Conservation (phyloP, 2,113 vertebrate species). For the Amblyopsis rosae region DNA sequence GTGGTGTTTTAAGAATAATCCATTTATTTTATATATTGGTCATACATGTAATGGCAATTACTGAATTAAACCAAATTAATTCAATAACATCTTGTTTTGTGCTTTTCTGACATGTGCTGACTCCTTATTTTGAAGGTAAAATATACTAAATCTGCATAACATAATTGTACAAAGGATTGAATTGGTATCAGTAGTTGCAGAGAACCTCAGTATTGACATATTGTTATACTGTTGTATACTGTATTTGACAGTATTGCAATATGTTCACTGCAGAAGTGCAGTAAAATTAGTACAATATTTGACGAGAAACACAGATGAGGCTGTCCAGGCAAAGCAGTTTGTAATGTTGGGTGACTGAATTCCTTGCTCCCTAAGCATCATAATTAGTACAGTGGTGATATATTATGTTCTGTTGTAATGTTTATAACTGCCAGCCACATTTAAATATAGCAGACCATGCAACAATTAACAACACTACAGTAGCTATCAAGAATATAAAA, state of each 20-base stretch:
- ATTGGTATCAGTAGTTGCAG: background rate
- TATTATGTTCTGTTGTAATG: background rate
- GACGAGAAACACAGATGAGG: too few species aligned
- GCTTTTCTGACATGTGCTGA: constrained; percentile 23
- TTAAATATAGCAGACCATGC: background rate
- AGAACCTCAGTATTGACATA: too few species aligned
- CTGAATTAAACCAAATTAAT: constrained; percentile 9
- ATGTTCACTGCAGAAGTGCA: too few species aligned
- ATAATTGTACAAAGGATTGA: constrained; percentile 6
- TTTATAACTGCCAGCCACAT: constrained; percentile 1
- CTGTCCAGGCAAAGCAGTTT: too few species aligned
- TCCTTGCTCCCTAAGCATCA: background rate
- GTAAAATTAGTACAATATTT: too few species aligned
- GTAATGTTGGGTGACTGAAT: background rate
- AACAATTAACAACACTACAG: background rate
- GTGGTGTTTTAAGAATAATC: background rate
- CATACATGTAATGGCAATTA: constrained; percentile 17
- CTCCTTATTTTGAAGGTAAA: constrained; percentile 7
- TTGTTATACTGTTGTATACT: too few species aligned
- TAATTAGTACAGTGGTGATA: background rate
- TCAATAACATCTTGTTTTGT: background rate
- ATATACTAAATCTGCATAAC: background rate
- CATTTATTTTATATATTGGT: background rate
- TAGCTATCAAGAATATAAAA: background rate
- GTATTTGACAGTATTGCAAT: too few species aligned